A percentile compares a stretch with the other conserved stretches of the same genome.
These are phyloP conservation scores for Protosalanx chinensis DNA, from an alignment of 2,797 vertebrate genomes.

Conservation along the genomic window DNA sequence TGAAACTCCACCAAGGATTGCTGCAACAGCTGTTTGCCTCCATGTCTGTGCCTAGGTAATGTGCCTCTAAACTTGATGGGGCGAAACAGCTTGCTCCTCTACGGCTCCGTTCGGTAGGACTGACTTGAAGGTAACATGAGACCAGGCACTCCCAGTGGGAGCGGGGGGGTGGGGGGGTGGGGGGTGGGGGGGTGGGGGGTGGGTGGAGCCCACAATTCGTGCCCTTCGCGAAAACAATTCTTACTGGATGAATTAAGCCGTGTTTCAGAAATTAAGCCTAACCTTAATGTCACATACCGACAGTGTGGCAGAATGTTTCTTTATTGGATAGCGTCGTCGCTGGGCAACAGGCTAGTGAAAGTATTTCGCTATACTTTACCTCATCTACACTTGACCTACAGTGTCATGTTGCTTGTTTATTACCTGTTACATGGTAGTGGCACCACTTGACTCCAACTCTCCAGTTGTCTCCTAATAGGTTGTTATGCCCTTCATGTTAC, in stretches of 20 bases:
- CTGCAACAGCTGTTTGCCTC: slow-evolving; percentile 64
- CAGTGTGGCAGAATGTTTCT: too few relatives aligned
- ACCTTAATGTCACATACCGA: too few relatives aligned
- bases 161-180: too few relatives aligned
- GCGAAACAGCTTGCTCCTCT: slow-evolving; percentile 54
- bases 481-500: slow-evolving; percentile 44
- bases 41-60: slow-evolving; percentile 54
- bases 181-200: too few relatives aligned
- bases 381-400: not conserved
- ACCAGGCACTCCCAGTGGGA: too few relatives aligned
- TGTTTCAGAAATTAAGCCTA: too few relatives aligned
- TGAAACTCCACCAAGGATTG: slow-evolving; percentile 41
- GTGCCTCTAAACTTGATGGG: slow-evolving; percentile 61
- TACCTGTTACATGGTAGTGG: not conserved
- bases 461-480: slow-evolving; percentile 26
- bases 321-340: too few relatives aligned
- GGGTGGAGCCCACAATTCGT: too few relatives aligned
- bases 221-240: too few relatives aligned
- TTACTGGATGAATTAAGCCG: too few relatives aligned
- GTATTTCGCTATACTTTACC: not conserved
- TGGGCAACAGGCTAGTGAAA: too few relatives aligned
- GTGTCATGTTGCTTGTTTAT: not conserved
- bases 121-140: slow-evolving; percentile 15
- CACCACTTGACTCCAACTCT: not conserved
- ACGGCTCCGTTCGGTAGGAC: slow-evolving; percentile 36